These are phyloP conservation scores for Cyphomyrus plagiostoma DNA, from an alignment of 2,113 vertebrate genomes.

Conservation along the genomic window DNA sequence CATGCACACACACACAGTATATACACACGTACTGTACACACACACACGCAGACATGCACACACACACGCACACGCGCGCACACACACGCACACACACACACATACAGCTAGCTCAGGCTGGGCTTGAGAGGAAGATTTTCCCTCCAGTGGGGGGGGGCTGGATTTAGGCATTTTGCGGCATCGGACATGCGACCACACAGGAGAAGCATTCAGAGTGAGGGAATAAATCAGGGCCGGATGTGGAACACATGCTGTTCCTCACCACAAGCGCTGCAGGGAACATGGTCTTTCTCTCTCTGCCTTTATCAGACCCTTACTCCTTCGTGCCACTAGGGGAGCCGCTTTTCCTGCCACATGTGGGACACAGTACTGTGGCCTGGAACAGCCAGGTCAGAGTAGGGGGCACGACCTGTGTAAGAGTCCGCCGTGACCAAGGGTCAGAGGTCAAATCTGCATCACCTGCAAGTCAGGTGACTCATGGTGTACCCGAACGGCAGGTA, in stretches of 20 bases:
- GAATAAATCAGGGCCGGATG: not conserved
- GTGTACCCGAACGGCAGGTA: not conserved
- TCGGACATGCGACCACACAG: slow-evolving; percentile 13
- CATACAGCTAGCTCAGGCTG: not conserved
- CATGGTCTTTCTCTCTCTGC: not conserved
- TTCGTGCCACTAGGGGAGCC: not conserved
- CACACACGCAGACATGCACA: no score
- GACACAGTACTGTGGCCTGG: not conserved
- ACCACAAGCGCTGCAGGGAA: not conserved
- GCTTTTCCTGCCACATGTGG: not conserved
- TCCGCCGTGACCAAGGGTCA: not conserved
- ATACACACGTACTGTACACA: no score
- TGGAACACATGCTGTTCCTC: not conserved
- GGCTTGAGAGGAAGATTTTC: not conserved
- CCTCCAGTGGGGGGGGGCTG: not conserved
- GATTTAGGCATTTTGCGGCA: not conserved
- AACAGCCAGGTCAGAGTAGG: no score
- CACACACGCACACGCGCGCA: not conserved
- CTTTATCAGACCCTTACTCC: not conserved
- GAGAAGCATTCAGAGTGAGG: not conserved
- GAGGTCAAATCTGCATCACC: not conserved
- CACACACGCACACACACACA: not conserved
- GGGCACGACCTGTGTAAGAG: not conserved
- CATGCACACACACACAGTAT: no score
- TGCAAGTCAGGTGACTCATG: not conserved